Conservation (phyloP, 2,888 invertebrate species). For the Andricus curvator region DNA sequence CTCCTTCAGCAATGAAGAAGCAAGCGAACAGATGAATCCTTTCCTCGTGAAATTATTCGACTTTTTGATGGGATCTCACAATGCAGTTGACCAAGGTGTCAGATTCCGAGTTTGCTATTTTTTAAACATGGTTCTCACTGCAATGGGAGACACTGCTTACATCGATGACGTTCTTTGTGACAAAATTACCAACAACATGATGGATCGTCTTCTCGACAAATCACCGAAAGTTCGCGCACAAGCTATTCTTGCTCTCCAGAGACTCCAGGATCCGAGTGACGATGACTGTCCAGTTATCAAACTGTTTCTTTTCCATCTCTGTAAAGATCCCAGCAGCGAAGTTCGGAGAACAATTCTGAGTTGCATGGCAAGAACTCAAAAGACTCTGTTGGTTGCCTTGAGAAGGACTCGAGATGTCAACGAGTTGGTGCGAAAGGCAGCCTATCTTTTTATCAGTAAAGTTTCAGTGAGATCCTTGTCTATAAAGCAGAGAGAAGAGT, state of each 20-base stretch:
- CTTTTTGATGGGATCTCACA: slow-evolving; percentile 81
- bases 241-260: slow-evolving; percentile 87
- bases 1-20: slow-evolving; percentile 62
- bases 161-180: slow-evolving; percentile 89
- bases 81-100: slow-evolving; percentile 80
- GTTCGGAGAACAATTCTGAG: slow-evolving; percentile 87
- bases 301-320: slow-evolving; percentile 85
- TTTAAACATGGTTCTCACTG: slow-evolving; percentile 86
- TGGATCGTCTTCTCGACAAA: slow-evolving; percentile 84
- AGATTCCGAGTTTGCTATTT: slow-evolving; percentile 89
- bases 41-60: slow-evolving; percentile 83
- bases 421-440: slow-evolving; percentile 85
- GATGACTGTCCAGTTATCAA: slow-evolving; percentile 87
- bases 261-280: slow-evolving; percentile 89
- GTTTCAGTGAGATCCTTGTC: slow-evolving; percentile 82
- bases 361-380: slow-evolving; percentile 86
- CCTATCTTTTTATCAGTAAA: slow-evolving; percentile 79
- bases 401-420: slow-evolving; percentile 88
- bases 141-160: slow-evolving; percentile 87
- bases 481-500: slow-evolving; percentile 82
- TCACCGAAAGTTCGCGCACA: slow-evolving; percentile 88
- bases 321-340: slow-evolving; percentile 87
- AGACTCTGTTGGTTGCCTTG: slow-evolving; percentile 85
- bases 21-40: slow-evolving; percentile 77
- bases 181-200: slow-evolving; percentile 85